A percentile compares a stretch with the other conserved stretches of the same genome.
These are phyloP conservation scores for Apamea crenata DNA, from an alignment of 2,888 invertebrate species.

Conservation along the genomic window DNA sequence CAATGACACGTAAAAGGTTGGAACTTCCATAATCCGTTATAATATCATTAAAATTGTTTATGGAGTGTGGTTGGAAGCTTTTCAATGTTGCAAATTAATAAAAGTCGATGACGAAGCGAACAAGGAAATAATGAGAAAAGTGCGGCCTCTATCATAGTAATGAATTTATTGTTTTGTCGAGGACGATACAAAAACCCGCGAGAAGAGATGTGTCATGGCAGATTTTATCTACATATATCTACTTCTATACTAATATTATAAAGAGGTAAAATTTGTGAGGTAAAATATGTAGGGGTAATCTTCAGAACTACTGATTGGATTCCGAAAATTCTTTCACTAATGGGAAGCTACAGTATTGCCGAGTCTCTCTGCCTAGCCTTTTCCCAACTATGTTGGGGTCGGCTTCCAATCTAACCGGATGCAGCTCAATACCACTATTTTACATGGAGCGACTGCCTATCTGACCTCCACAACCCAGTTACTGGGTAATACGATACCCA, in stretches of 20 bases:
- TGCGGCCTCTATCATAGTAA: conserved; percentile 28
- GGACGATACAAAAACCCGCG: neutral
- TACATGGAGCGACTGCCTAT: no score
- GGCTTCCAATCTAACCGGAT: no score
- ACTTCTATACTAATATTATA: neutral
- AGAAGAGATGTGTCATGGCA: conserved; percentile 8
- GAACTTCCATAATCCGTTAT: conserved; percentile 41
- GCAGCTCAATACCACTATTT: no score
- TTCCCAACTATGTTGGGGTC: no score
- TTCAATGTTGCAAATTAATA: conserved; percentile 69
- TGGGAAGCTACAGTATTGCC: neutral
- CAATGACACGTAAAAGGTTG: conserved; percentile 22
- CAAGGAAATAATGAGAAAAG: conserved; percentile 52
- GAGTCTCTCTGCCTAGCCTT: neutral
- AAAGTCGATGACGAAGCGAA: conserved; percentile 53
- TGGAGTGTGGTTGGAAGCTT: conserved; percentile 60
- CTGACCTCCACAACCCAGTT: no score
- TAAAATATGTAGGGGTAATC: neutral
- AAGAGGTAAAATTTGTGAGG: neutral
- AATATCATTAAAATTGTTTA: conserved; percentile 43
- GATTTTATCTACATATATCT: neutral
- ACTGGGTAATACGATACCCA: no score
- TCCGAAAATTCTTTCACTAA: neutral
- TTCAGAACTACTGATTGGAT: neutral
- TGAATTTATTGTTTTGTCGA: conserved; percentile 53